Conservation (phyloP, 1,140 invertebrate genomes). For the Onthophagus taurus region DNA sequence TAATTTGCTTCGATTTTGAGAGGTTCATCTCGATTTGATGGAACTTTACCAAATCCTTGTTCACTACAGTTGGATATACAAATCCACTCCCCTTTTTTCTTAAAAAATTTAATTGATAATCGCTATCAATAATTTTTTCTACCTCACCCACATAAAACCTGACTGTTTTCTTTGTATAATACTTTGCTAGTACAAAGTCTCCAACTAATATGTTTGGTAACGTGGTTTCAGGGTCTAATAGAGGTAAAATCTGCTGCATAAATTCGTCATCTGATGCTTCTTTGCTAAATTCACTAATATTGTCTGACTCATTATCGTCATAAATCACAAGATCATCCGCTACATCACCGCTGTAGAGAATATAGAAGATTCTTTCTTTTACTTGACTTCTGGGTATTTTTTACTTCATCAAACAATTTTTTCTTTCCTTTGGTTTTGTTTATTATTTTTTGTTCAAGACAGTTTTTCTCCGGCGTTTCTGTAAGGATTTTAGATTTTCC, state of each 20-base stretch:
- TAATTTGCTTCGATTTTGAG: no score
- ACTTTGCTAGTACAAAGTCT: slow-evolving; percentile 8
- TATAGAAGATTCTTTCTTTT: no score
- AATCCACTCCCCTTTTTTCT: slow-evolving; percentile 7
- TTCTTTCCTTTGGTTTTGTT: neutral
- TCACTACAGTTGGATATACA: slow-evolving; percentile 7
- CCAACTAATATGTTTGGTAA: slow-evolving; percentile 11
- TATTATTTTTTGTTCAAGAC: neutral
- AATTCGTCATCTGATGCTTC: slow-evolving; percentile 8
- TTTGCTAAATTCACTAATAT: slow-evolving; percentile 14
- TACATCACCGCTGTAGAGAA: no score
- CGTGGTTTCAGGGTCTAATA: slow-evolving; percentile 9
- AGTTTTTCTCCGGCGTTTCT: slow-evolving; percentile 1
- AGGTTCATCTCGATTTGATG: no score
- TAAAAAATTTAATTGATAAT: slow-evolving; percentile 4
- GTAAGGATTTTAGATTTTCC: slow-evolving; percentile 2
- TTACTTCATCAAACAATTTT: no score
- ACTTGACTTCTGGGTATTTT: no score
- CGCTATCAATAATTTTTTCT: slow-evolving; percentile 5
- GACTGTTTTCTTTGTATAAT: slow-evolving; percentile 12
- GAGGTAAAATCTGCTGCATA: slow-evolving; percentile 12
- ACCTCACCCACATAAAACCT: slow-evolving; percentile 6
- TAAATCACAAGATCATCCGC: slow-evolving; percentile 9
- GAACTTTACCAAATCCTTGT: slow-evolving; percentile 5
- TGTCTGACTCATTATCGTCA: slow-evolving; percentile 11